Evolutionary conservation across 2,888 invertebrate species (phyloP), one percentile per base, ranked within the genome.

Genomic region (Ferdinandea cuprea): DNA sequence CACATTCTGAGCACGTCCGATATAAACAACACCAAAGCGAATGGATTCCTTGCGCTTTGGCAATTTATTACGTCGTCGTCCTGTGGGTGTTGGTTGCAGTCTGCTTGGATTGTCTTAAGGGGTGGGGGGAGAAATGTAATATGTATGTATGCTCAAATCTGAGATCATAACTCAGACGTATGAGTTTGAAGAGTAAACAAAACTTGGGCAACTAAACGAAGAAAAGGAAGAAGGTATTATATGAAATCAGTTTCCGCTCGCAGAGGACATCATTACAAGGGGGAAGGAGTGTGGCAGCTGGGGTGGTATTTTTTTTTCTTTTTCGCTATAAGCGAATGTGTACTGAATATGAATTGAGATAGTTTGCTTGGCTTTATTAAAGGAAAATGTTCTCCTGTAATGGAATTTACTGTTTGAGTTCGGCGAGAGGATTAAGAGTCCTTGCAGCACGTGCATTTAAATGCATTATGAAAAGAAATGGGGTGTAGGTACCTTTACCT

Each of bases 101-200:
- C 44, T 66, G 59, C 61, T 73, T 54, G 52, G 52, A 66, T 61
- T 68, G 73, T 66, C 68, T 74, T 66, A 40, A 19, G 73, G 61
- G 66, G 44, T 30, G 74, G 17, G 73, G 61, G 66, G 44, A 37
- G 74, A 13, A 15, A 17, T 17, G n/a, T 25, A 25, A 25, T 25
- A 25, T 3, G 25, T 25, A 25, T 56, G 37, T 61, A 54, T 48
- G 46, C 15, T 61, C 48, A 74, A 74, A 61, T 61, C 56, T 74
- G 35, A 74, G 61, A 79, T 68, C 68, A 79, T 74, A 79, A 74
- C 74, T 79, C 28, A 79, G 52, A 74, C 61, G 56, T 74, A 61
- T 54, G 61, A 74, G 44, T 73, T 66, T 73, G 61, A n/a, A n/a
- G n/a, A 46, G 40, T 66, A 56, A 68, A 61, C 37, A 66, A 54